These are phyloP conservation scores for Motacilla alba DNA, from an alignment of 2,113 vertebrate genomes.

Conservation along the genomic window DNA sequence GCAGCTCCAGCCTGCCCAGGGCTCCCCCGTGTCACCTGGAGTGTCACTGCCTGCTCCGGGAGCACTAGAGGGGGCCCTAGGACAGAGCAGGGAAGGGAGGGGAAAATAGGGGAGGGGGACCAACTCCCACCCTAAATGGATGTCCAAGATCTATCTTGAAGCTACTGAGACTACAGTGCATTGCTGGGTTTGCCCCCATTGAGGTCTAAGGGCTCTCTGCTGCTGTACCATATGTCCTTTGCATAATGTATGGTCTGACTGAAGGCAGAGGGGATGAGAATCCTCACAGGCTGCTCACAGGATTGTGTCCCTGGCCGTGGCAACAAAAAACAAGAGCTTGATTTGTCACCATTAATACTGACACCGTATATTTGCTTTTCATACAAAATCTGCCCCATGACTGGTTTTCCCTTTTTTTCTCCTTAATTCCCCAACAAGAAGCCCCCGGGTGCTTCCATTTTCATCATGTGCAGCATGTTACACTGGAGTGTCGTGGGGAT, in stretches of 20 bases:
- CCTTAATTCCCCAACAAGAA: not conserved
- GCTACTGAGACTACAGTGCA: not conserved
- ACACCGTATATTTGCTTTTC: not conserved
- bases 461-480: not conserved
- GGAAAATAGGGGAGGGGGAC: rapidly evolving
- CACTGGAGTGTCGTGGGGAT: not conserved
- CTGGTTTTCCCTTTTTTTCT: not conserved
- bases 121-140: not conserved
- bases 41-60: not conserved
- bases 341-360: not conserved
- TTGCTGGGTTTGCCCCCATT: not conserved
- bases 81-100: not conserved
- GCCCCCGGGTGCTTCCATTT: not conserved
- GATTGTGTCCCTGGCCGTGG: not conserved
- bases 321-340: not conserved
- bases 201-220: not conserved
- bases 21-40: not conserved
- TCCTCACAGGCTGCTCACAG: not conserved
- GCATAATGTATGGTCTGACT: not conserved
- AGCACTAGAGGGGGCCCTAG: conserved; percentile 58
- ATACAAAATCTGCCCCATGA: not conserved
- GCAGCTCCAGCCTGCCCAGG: not conserved
- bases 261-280: not conserved
- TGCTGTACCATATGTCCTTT: not conserved
- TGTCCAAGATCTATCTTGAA: not conserved